Base-by-base conservation (phyloP, 2,113 vertebrate species). In the Delphinapterus leucas region DNA sequence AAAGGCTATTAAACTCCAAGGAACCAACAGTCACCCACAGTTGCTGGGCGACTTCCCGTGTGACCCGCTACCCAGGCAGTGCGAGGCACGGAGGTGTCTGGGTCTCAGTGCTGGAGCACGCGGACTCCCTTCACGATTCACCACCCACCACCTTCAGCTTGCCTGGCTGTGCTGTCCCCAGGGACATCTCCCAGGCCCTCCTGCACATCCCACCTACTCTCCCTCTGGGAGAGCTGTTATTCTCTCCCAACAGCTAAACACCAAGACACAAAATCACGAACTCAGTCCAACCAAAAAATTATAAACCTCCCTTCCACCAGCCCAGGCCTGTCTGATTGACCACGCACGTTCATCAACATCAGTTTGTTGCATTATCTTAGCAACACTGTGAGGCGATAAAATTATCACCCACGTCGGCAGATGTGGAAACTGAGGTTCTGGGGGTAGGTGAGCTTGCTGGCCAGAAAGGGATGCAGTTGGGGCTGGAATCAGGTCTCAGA, bases 1-100 rank as follows among this genome's bases (percentile, higher is more conserved):
- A 96, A 96, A 92, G 93, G 94, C 77, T 92, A 90, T 96, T 97
- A 96, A 97, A 88, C 77, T 81, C 76, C 73, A 73, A 95, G 82
- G 80, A 92, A 67, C n/a, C 28, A 47, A 60, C 3, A 58, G 44
- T 47, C 44, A 10, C 76, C 76, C 65, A 38, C 83, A 49, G 83
- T 96, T 73, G 36, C 92, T 76, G 47, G 76, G 83, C 0, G 8
- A 77, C 90, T 96, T 93, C 83, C 26, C 36, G 15, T 21, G 58
- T 84, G 89, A 93, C 83, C 92, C 89, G 49, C 85, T 83, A n/a
- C 58, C 61, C 74, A 26, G 74, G 7, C 20, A 3, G 53, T 1
- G 4, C 9, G 3, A 61, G 65, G 36, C 0, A 10, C 10, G 23
- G 77, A 95, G 86, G 58, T 71, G 76, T 83, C 41, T 17, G 58